Conservation (phyloP, 1,140 invertebrate species). For the Magallana angulata region DNA sequence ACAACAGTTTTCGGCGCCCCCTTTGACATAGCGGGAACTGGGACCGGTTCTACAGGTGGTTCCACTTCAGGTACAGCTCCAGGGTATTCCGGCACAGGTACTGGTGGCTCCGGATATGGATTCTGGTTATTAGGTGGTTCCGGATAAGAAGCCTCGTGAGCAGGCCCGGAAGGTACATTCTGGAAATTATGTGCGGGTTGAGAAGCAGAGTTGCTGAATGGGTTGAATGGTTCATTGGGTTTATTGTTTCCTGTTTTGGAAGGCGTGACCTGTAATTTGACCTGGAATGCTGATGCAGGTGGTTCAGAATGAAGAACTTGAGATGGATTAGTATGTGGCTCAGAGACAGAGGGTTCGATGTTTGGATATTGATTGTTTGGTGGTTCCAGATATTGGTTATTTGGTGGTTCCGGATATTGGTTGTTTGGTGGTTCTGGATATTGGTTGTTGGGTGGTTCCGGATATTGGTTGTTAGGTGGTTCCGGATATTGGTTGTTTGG, state of each 20-base stretch:
- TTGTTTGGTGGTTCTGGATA: not conserved
- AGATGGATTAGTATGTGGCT: not conserved
- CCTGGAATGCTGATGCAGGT: not conserved
- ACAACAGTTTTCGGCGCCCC: not conserved
- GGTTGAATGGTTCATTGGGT: not conserved
- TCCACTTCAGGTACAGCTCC: not conserved
- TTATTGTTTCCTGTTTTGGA: not conserved
- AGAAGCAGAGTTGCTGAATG: not conserved
- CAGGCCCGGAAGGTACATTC: not conserved
- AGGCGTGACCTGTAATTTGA: not conserved
- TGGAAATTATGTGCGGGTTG: not conserved
- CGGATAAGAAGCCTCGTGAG: not conserved
- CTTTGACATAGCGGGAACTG: not conserved
- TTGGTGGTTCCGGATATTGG: not conserved
- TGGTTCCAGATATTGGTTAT: not conserved
- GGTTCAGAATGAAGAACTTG: conserved; percentile 10
- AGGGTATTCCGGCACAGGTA: not conserved
- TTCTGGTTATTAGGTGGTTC: not conserved
- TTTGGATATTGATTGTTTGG: not conserved
- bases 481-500: not conserved
- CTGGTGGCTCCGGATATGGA: not conserved
- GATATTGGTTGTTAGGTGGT: not conserved
- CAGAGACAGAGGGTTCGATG: not conserved
- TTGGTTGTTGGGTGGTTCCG: not conserved
- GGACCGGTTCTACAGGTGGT: not conserved